Evolutionary conservation across 2,113 vertebrate genomes (phyloP).

Genomic region (Balaeniceps rex): DNA sequence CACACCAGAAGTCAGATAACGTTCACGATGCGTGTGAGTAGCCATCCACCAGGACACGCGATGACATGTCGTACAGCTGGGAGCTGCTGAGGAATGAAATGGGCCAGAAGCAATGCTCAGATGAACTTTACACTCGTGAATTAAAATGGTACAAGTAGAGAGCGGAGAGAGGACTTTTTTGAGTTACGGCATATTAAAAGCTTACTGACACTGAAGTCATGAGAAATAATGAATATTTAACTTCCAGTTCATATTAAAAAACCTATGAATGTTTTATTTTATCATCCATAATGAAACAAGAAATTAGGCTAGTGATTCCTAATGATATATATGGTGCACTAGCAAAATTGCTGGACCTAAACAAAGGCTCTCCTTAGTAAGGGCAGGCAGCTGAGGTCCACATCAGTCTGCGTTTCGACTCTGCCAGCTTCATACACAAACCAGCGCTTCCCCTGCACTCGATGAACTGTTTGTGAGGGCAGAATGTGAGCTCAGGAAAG

Average conservation of each 20-base stretch:
- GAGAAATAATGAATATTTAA: conserved; percentile 53
- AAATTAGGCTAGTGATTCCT: not conserved
- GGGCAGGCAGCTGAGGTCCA: not conserved
- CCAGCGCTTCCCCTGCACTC: not conserved
- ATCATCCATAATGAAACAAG: not conserved
- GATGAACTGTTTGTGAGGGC: accelerated
- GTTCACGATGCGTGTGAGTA: not conserved
- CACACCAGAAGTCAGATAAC: not conserved
- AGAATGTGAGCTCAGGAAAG: not conserved
- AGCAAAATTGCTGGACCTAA: not conserved
- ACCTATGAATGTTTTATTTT: conserved; percentile 41
- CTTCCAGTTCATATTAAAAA: conserved; percentile 7
- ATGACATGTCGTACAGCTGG: not conserved
- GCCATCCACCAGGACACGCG: not conserved
- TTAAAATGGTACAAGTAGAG: not conserved
- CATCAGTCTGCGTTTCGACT: accelerated
- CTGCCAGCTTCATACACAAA: not conserved
- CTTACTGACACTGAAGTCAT: not conserved
- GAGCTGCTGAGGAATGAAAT: not conserved
- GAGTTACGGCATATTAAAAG: not conserved
- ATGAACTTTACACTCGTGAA: not conserved
- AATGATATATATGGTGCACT: not conserved
- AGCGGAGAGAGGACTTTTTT: not conserved
- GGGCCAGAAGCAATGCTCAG: not conserved
- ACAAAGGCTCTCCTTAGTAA: not conserved